Percentiles rank a stretch among this genome's conserved stretches.
Evolutionary conservation across 1,140 invertebrate genomes (phyloP).

Genomic region (Drosophila carrolli): DNA sequence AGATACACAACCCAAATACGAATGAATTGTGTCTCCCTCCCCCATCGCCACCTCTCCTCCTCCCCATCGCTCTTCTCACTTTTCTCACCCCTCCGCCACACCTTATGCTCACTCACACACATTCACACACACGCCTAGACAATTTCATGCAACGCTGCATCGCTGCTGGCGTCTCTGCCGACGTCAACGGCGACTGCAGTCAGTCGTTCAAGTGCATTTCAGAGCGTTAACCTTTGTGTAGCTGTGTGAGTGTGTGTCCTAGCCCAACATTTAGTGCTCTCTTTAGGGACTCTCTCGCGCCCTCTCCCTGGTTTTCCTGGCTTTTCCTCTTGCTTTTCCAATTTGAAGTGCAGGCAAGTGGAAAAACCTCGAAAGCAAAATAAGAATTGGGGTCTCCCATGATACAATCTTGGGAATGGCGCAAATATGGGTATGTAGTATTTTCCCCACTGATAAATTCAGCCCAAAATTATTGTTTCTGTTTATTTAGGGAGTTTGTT

Average conservation of each 20-base stretch:
- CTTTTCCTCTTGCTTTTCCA: conserved; percentile 52
- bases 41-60: neutral
- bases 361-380: conserved; percentile 57
- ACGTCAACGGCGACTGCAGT: conserved; percentile 51
- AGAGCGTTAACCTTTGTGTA: conserved; percentile 76
- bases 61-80: neutral
- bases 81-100: conserved; percentile 34
- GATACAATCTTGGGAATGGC: conserved; percentile 14
- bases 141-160: conserved; percentile 56
- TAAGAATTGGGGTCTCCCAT: conserved; percentile 32
- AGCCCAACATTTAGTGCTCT: conserved; percentile 57
- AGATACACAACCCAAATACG: conserved; percentile 47
- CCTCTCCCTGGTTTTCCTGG: conserved; percentile 11
- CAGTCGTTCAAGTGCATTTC: conserved; percentile 83
- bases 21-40: conserved; percentile 14
- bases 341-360: conserved; percentile 61
- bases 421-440: neutral
- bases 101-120: conserved; percentile 29
- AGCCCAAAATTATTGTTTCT: conserved; percentile 24
- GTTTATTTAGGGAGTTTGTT: conserved; percentile 33
- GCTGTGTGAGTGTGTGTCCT: conserved; percentile 54
- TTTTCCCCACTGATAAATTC: conserved; percentile 15
- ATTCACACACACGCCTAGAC: conserved; percentile 40
- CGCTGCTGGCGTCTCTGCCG: conserved; percentile 14
- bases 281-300: neutral